Percentiles rank a stretch among this genome's conserved stretches.
These are phyloP conservation scores for Hyalella azteca DNA, from an alignment of 2,888 invertebrate genomes.

Conservation along the genomic window DNA sequence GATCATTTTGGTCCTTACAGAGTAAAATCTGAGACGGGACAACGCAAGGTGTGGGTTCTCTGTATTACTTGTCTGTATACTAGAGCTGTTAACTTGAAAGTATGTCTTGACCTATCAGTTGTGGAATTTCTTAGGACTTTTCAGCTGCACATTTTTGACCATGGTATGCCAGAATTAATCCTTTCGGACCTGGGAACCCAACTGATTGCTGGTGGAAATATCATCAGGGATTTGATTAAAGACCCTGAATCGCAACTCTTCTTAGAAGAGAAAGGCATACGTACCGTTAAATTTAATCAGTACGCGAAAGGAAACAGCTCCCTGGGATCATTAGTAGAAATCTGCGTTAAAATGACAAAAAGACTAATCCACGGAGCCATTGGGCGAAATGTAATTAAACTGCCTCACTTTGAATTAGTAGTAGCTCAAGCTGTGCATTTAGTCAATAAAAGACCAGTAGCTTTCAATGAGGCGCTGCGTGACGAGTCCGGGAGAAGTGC, in stretches of 20 bases:
- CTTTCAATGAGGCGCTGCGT: too few species aligned
- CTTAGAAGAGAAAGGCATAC: conserved; percentile 16
- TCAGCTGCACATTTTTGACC: conserved; percentile 6
- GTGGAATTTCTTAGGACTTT: background rate
- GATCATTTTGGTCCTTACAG: conserved; percentile 9
- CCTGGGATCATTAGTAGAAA: too few species aligned
- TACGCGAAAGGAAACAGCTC: too few species aligned
- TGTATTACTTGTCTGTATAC: conserved; percentile 39
- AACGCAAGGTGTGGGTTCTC: background rate
- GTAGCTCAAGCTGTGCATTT: too few species aligned
- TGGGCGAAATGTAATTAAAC: too few species aligned
- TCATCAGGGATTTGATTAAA: background rate
- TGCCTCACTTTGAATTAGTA: too few species aligned
- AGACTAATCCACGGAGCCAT: too few species aligned
- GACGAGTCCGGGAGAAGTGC: too few species aligned
- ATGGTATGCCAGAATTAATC: background rate
- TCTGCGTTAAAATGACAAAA: too few species aligned
- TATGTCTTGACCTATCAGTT: background rate
- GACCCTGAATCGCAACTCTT: background rate
- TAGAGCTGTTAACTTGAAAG: conserved; percentile 22
- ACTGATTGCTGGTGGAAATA: background rate
- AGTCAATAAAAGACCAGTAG: too few species aligned
- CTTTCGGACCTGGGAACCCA: conserved; percentile 5
- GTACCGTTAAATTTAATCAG: background rate
- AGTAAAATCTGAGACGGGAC: background rate